phyloP scores from a whole-genome alignment of 2,113 vertebrate species.

The Takifugu flavidus region DNA sequence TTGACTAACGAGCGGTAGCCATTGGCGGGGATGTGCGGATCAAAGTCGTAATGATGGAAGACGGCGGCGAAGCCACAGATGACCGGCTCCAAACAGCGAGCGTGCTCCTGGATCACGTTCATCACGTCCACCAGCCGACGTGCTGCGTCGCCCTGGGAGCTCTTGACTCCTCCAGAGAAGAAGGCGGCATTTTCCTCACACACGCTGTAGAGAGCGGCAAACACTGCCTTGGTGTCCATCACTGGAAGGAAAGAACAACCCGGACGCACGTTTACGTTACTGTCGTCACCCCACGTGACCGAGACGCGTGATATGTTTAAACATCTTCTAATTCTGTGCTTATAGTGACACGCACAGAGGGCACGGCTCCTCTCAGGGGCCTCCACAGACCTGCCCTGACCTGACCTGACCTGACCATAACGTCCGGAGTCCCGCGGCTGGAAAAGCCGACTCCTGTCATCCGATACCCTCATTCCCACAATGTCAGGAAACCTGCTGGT shows the following conservation, averaged over 20 bases:
- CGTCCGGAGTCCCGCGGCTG: conserved; percentile 23
- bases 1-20: conserved; percentile 90
- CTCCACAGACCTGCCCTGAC: no score
- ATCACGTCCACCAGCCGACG: conserved; percentile 75
- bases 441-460: conserved; percentile 5
- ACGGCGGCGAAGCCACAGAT: conserved; percentile 75
- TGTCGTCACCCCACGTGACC: no score
- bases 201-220: conserved; percentile 78
- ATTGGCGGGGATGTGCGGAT: conserved; percentile 84
- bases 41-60: conserved; percentile 88
- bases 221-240: conserved; percentile 86
- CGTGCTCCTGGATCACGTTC: conserved; percentile 79
- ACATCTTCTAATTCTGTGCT: no score
- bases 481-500: not conserved
- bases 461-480: not conserved
- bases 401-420: conserved; percentile 39
- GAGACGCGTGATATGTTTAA: no score
- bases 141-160: conserved; percentile 67
- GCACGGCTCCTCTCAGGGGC: no score
- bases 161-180: conserved; percentile 76
- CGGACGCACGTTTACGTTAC: no score
- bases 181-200: conserved; percentile 83
- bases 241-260: conserved; percentile 35
- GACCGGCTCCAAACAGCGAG: conserved; percentile 77
- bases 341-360: no score